phyloP scores from a whole-genome alignment of 2,113 vertebrate species.

The Cercopithecus mona region DNA sequence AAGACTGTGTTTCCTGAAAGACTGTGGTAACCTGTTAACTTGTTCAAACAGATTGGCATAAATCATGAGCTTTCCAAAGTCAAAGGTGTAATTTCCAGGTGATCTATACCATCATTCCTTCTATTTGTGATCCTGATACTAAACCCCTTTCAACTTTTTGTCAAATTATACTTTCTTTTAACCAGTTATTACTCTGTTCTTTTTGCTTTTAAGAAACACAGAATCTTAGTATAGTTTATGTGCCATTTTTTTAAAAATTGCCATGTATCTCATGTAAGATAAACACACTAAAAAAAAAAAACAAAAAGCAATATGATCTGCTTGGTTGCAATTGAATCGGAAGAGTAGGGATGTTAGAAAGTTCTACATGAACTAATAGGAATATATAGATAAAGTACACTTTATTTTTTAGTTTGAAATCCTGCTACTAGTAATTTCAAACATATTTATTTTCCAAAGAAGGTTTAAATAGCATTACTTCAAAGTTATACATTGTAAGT shows the following conservation, averaged over 20 bases:
- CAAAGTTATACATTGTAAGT: not conserved
- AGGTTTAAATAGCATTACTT: not conserved
- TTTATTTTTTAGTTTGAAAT: not conserved
- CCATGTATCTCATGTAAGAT: not conserved
- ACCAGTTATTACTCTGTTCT: not conserved
- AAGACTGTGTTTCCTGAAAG: not conserved
- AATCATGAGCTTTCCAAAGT: not conserved
- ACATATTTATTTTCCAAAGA: not conserved
- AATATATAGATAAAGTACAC: not conserved
- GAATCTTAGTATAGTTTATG: not conserved
- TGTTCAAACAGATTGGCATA: not conserved
- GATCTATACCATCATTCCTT: not conserved
- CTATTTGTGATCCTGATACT: not conserved
- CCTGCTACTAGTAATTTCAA: not conserved
- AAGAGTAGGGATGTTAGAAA: not conserved
- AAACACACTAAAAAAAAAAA: not conserved
- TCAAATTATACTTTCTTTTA: not conserved
- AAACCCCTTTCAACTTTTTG: not conserved
- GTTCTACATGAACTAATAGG: not conserved
- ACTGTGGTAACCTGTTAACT: not conserved
- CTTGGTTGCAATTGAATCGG: not conserved
- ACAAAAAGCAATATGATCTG: not conserved
- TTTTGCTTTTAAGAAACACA: not conserved
- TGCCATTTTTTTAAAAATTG: not conserved
- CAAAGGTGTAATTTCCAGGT: not conserved